Base-by-base conservation (phyloP, 1,140 invertebrate genomes). In the Leucophenga varia region DNA sequence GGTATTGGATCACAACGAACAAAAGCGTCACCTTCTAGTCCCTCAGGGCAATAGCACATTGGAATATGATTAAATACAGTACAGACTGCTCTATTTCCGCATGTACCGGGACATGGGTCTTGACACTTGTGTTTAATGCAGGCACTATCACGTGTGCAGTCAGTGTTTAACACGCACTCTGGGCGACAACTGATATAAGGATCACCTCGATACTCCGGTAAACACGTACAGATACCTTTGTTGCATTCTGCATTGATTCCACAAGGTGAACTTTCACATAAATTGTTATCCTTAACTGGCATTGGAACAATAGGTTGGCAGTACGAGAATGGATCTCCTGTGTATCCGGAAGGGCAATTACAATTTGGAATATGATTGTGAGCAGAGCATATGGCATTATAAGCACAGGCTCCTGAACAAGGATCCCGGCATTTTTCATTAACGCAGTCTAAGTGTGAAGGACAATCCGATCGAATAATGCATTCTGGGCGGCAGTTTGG, bases 401-500 rank as follows among this genome's bases (percentile, higher is more conserved):
- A 69, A 5, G 89, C 89, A 74, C 90, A 93, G 2, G 84, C 83
- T 32, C 85, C 86, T n/a, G 83, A 81, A 54, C 90, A 92, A 3
- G 89, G 89, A 77, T 91, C 84, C 12, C 81, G 75, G 58, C 90
- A 93, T 76, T 90, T 90, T 59, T 91, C 86, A 67, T 88, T 89
- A 20, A 88, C 77, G 59, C 90, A 92, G 54, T 91, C 89, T 2
- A 81, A 81, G 63, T 86, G 87, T 10, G 81, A 78, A 9, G 81
- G 78, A 67, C 87, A 89, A 76, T 90, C 86, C 12, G 87, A 84
- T 43, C 81, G 77, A 61, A 81, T 74, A 1, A 83, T 60, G 60
- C 84, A 86, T 70, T 86, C 84, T 1, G 84, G 84, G 57, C 83
- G 76, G 64, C 87, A 89, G 13, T 84, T 82, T 63, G 87, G 88